phyloP scores from a whole-genome alignment of 2,113 vertebrate species.

The Brachyhypopomus gauderio region DNA sequence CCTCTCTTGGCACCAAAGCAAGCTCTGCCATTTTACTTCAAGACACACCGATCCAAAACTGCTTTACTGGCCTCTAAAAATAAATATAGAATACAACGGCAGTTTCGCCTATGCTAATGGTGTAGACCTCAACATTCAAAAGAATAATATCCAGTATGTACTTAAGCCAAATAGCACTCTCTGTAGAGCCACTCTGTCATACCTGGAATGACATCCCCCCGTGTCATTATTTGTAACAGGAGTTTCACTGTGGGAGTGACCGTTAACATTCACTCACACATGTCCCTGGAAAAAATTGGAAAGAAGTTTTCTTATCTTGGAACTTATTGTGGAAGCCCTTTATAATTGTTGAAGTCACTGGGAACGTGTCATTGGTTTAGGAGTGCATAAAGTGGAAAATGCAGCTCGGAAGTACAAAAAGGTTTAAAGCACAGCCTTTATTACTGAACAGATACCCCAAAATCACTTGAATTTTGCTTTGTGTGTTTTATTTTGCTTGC shows the following conservation, averaged over 20 bases:
- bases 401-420: constrained; percentile 72
- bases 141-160: background rate
- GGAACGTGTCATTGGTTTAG: background rate
- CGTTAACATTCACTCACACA: constrained; percentile 17
- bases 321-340: constrained; percentile 1
- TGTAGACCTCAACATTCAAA: background rate
- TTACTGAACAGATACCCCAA: constrained; percentile 63
- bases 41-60: constrained; percentile 16
- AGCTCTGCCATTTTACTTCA: constrained; percentile 61
- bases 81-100: background rate
- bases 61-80: background rate
- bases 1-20: constrained; percentile 62
- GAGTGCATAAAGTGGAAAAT: background rate
- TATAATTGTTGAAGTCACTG: constrained; percentile 18
- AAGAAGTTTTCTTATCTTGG: background rate
- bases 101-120: constrained; percentile 12
- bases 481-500: constrained; percentile 65
- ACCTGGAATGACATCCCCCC: background rate
- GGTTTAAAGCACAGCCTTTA: constrained; percentile 81
- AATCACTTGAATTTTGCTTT: constrained; percentile 67
- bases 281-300: constrained; percentile 4
- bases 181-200: constrained; percentile 16
- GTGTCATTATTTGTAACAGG: background rate
- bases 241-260: background rate
- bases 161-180: constrained; percentile 41